Evolutionary conservation across 1,140 invertebrate species (phyloP), one percentile per base, ranked within the genome.

Genomic region (Drosophila elegans): DNA sequence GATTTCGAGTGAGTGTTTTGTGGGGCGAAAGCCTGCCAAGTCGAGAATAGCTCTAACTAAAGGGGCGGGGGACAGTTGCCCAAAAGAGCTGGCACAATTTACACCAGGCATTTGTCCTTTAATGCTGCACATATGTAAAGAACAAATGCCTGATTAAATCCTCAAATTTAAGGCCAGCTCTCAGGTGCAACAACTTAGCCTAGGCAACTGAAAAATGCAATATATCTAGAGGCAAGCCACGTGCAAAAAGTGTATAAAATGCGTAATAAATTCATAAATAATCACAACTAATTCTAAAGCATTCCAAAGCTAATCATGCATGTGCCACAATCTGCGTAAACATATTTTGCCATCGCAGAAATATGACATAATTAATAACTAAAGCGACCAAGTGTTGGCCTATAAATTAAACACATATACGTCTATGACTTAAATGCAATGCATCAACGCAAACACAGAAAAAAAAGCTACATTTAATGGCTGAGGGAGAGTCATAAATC

Each of bases 1-100:
- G 62, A 79, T 79, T 75, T 67, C 54, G 51, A 66, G 46, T 75
- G 44, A 63, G 73, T 74, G 66, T 66, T 55, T 54, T 45, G 45
- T 67, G 83, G 91, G 84, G 62, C 68, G 91, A 92, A 92, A 92
- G 91, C 91, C 91, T 92, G 91, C 78, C 90, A 92, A 92, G 91
- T 92, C 91, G 91, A 92, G 91, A 92, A 92, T 91, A 80, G 80
- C 86, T 85, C 62, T 67, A 68, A 76, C 76, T 61, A 42, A 69
- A 49, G 85, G 85, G 79, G 66, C 73, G 79, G 78, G 79, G 78
- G 90, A 90, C 61, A 51, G 54, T 88, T 92, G 90, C 86, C 78
- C 51, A 64, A 76, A 78, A 49, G 60, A 78, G 82, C 78, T 90
- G 75, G 4, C 13, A 16, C 9, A n/a, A 34, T 64, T n/a, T 3